phyloP scores from a whole-genome alignment of 2,888 invertebrate species.

The Microplitis deprimator region DNA sequence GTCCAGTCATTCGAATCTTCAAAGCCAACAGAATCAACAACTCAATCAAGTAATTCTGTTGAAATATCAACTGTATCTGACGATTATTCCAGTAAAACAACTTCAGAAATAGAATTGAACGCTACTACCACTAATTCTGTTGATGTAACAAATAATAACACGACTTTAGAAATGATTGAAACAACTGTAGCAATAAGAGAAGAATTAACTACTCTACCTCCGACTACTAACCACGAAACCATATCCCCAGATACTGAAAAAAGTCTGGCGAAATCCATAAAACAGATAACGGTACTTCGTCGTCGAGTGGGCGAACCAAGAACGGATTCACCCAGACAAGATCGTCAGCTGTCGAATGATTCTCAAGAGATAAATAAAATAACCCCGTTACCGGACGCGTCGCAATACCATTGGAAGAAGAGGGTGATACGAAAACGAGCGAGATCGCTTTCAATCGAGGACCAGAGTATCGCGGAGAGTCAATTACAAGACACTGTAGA shows the following conservation, averaged over 20 bases:
- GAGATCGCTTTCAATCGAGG: constrained; percentile 26
- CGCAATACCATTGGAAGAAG: background rate
- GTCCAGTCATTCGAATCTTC: background rate
- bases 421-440: constrained; percentile 13
- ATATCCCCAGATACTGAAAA: background rate
- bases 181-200: constrained; percentile 10
- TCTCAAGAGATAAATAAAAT: background rate
- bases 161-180: constrained; percentile 48
- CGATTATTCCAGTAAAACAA: background rate
- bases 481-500: constrained; percentile 10
- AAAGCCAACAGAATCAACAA: background rate
- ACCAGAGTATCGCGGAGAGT: constrained; percentile 49
- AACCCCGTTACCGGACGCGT: background rate
- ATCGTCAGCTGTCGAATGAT: background rate
- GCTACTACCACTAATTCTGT: background rate
- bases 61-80: background rate
- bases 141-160: background rate
- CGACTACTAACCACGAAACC: background rate
- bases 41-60: background rate
- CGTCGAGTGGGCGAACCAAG: constrained; percentile 5
- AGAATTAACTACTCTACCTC: background rate
- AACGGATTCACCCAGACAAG: background rate
- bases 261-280: constrained; percentile 24
- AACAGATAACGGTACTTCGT: background rate
- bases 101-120: background rate